These are phyloP conservation scores for Linepithema humile DNA, from an alignment of 1,140 invertebrate species.

Conservation along the genomic window DNA sequence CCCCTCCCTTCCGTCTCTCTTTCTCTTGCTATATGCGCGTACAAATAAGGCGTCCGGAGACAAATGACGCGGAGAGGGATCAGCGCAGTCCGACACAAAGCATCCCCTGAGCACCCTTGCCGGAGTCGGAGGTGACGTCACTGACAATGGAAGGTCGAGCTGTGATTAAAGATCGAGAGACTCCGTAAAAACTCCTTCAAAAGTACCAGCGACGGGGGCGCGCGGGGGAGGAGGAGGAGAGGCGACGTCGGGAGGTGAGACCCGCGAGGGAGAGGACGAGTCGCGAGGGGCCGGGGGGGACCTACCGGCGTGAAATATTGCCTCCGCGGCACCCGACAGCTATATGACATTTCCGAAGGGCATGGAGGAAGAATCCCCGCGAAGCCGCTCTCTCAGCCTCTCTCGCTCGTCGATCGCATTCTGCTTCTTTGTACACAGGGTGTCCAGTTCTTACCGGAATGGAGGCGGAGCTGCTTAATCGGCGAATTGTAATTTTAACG, in stretches of 20 bases:
- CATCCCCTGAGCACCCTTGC: slow-evolving; percentile 77
- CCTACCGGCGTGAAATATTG: slow-evolving; percentile 74
- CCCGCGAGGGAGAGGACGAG: slow-evolving; percentile 43
- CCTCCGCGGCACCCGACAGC: slow-evolving; percentile 78
- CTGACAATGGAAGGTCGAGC: slow-evolving; percentile 83
- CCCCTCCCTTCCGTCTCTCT: not conserved
- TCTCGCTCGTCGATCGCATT: slow-evolving; percentile 10
- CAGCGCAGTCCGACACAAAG: slow-evolving; percentile 78
- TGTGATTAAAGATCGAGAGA: slow-evolving; percentile 84
- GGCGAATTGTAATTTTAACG: not conserved
- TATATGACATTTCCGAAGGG: slow-evolving; percentile 82
- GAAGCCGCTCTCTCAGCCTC: not conserved
- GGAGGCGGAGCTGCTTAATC: not conserved
- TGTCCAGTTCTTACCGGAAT: slow-evolving; percentile 15
- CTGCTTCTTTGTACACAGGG: not conserved
- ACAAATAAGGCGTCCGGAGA: slow-evolving; percentile 79
- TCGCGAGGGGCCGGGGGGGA: slow-evolving; percentile 35
- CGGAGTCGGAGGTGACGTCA: slow-evolving; percentile 81
- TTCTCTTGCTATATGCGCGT: slow-evolving; percentile 50
- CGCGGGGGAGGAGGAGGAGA: slow-evolving; percentile 1
- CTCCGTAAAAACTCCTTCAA: slow-evolving; percentile 82
- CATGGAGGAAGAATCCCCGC: slow-evolving; percentile 75
- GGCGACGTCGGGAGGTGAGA: slow-evolving; percentile 62
- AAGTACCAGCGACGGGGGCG: slow-evolving; percentile 70
- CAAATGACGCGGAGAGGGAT: slow-evolving; percentile 82